Percentiles rank a stretch among this genome's conserved stretches.
Conservation (phyloP, 1,140 invertebrate species). For the Drosophila micromelanica region DNA sequence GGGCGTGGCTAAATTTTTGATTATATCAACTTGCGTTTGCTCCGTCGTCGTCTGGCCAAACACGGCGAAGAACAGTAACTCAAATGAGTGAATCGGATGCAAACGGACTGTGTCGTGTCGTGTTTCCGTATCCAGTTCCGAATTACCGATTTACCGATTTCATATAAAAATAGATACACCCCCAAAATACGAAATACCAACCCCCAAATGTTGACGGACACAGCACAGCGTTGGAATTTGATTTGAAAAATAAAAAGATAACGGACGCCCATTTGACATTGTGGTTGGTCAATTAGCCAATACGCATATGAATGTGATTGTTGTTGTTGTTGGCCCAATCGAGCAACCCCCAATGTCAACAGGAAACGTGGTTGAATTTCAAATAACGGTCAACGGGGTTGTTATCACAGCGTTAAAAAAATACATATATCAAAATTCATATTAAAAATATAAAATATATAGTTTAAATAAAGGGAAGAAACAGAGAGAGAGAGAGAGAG, state of each 20-base stretch:
- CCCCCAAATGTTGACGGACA: conserved; percentile 66
- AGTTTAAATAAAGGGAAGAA: conserved; percentile 10
- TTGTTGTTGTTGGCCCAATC: conserved; percentile 44
- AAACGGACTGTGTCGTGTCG: conserved; percentile 90
- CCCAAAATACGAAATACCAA: neutral
- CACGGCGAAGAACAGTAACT: conserved; percentile 99
- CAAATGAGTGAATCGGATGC: conserved; percentile 95
- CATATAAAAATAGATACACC: neutral
- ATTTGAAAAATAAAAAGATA: conserved; percentile 83
- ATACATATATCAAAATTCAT: no score
- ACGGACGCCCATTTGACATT: conserved; percentile 70
- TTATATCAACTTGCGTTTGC: conserved; percentile 87
- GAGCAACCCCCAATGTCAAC: conserved; percentile 53
- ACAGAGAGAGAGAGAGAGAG: conserved; percentile 39
- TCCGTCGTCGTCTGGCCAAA: conserved; percentile 98
- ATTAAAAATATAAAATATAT: conserved; percentile 9
- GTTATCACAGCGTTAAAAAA: conserved; percentile 29
- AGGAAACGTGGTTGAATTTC: conserved; percentile 25
- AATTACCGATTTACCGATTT: conserved; percentile 1
- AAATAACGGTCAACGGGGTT: conserved; percentile 37
- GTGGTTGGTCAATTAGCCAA: conserved; percentile 62
- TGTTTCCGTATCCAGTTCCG: conserved; percentile 32
- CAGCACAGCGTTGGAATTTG: conserved; percentile 45
- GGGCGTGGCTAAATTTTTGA: conserved; percentile 84
- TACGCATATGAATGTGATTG: conserved; percentile 10